Evolutionary conservation across 2,113 vertebrate species (phyloP), one percentile per base, ranked within the genome.

Genomic region (Austrofundulus limnaeus): DNA sequence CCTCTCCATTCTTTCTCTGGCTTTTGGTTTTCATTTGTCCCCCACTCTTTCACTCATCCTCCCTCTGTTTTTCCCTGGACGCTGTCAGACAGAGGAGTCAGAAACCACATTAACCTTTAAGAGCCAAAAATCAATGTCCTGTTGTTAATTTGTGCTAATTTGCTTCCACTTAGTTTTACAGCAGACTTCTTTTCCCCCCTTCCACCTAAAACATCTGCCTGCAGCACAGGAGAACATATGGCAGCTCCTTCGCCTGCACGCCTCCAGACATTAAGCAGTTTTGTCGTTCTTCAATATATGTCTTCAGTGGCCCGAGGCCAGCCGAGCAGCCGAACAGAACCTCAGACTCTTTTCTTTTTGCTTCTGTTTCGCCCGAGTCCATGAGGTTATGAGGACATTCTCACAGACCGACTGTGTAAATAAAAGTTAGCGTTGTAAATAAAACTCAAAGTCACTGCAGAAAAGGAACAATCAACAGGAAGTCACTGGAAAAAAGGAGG

Each of bases 121-220:
- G 90, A 89, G 70, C 65, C 64, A 80, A 91, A 84, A 92, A 94
- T 94, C 94, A 92, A 94, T 93, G 91, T 85, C 84, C 89, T 88
- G 82, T 84, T 90, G 89, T 93, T 92, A 91, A 94, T 94, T 92
- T 91, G 85, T 89, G 81, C 83, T 92, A 91, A 93, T 94, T 92
- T 88, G 72, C 89, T 92, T 89, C 78, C 87, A 92, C 89, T 94
- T 89, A 87, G 89, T 92, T 78, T 81, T 75, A 73, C 69, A 78
- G 72, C 62, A 62, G 49, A 49, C 69, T 62, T 50, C 67, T 13
- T 68, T 70, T 34, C 42, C 20, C 42, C 23, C 3, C 11, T 19
- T 34, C 31, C 31, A 5, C 31, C 31, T n/a, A 50, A 65, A 84
- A 48, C 7, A 47, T 77, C 81, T 65, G 60, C 51, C 60, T 28